A percentile compares a stretch with the other conserved stretches of the same genome.
Conservation (phyloP, 23 tunicate species). For the Oikopleura dioica region DNA sequence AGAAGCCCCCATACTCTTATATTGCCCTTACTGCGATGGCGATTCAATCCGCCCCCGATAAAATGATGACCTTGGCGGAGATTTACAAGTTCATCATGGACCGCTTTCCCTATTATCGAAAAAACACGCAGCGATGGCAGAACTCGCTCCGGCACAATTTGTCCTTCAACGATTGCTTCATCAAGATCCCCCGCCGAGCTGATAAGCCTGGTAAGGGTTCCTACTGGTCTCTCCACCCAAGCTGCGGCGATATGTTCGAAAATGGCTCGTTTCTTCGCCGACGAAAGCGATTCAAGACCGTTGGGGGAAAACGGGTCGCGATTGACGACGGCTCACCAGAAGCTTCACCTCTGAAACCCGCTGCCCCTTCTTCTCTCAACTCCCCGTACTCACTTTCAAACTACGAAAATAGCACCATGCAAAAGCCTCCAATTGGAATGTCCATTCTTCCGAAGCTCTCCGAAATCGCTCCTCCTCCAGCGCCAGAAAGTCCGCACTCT, state of each 20-base stretch:
- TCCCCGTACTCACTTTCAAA: background rate
- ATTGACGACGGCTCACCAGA: background rate
- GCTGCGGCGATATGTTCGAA: slow-evolving; percentile 83
- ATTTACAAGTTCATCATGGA: slow-evolving; percentile 74
- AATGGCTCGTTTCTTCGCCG: slow-evolving; percentile 69
- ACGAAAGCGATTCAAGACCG: slow-evolving; percentile 55
- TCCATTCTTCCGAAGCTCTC: background rate
- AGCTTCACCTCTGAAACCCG: background rate
- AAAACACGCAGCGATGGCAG: slow-evolving; percentile 90
- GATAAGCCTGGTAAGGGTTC: slow-evolving; percentile 88
- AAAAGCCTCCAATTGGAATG: background rate
- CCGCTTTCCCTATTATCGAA: slow-evolving; percentile 66
- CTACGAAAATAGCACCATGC: background rate
- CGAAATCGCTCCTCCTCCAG: background rate
- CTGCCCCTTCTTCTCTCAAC: background rate
- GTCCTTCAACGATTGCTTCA: slow-evolving; percentile 69
- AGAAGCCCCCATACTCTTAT: slow-evolving; percentile 80
- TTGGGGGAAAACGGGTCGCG: slow-evolving; percentile 9
- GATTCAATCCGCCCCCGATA: slow-evolving; percentile 57
- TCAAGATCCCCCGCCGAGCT: slow-evolving; percentile 51
- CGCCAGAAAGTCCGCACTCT: background rate
- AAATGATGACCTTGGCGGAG: slow-evolving; percentile 70
- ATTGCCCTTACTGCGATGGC: slow-evolving; percentile 92
- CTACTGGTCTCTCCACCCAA: slow-evolving; percentile 59
- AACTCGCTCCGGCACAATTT: slow-evolving; percentile 71